Evolutionary conservation across 2,888 invertebrate genomes (phyloP), one percentile per base, ranked within the genome.

Genomic region (Drosophila parthenogenetica): DNA sequence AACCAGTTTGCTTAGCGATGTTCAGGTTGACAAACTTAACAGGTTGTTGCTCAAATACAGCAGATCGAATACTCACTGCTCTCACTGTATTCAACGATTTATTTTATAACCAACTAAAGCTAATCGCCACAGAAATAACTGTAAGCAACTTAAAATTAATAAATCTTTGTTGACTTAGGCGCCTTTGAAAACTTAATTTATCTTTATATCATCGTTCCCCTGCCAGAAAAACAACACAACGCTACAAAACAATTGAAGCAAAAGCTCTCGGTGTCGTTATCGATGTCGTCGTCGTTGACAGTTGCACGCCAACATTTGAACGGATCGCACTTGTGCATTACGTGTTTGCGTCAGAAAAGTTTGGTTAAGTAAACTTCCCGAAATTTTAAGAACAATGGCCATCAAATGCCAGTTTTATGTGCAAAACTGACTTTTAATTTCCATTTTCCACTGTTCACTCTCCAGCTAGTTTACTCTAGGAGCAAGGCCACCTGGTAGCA

Each of bases 381-480:
- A 65, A 59, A 62, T 59, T 69, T 25, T 5, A 8, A 35, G 22
- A 19, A 69, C 14, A 59, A 90, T 90, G 90, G 65, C 74, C 53
- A 65, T 85, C 22, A 61, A 69, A 35, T 89, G 90, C 35, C 63
- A 63, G 40, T 81, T 90, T 62, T 39, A 67, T 62, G 81, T 90
- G 71, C 1, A 14, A 66, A 71, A 60, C 63, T 32, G 32, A 25
- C 5, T 7, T 53, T 29, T 45, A 2, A 7, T 22, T 22, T 2
- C 13, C 25, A 16, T 45, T 17, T 3, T 14, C 19, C 16, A 29
- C 29, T 5, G 16, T 7, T n/a, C n/a, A n/a, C n/a, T n/a, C n/a
- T n/a, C 3, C 50, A 72, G 7, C 32, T 69, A 2, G 25, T 61
- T 5, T 87, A 68, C 54, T 60, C 39, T 0, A 79, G 66, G 29